Evolutionary conservation across 2,888 invertebrate species (phyloP).

Genomic region (Drosophila ochracea): DNA sequence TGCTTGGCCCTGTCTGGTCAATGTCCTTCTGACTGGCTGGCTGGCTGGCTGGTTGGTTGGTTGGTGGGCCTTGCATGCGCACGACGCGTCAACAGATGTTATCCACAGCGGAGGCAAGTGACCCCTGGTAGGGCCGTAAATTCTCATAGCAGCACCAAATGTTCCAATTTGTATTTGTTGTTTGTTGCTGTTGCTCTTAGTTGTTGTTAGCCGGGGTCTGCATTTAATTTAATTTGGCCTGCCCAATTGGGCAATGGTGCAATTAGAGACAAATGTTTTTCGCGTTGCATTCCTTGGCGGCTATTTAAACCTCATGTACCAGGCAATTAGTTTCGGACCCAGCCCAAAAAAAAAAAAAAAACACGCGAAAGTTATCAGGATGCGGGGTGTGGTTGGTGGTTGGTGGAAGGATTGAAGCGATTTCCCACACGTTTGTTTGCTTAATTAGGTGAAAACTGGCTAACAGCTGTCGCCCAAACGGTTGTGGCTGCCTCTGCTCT

Average conservation of each 20-base stretch:
- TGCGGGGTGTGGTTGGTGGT: neutral
- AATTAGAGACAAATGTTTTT: conserved; percentile 81
- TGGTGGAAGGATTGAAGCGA: conserved; percentile 22
- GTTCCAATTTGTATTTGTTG: conserved; percentile 82
- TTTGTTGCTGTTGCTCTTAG: conserved; percentile 50
- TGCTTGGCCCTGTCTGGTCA: conserved; percentile 16
- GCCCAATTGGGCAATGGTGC: conserved; percentile 78
- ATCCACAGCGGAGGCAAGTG: conserved; percentile 71
- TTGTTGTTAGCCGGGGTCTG: conserved; percentile 57
- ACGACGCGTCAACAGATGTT: conserved; percentile 81
- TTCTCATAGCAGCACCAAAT: conserved; percentile 77
- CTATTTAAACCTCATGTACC: conserved; percentile 74
- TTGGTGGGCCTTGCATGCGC: conserved; percentile 71
- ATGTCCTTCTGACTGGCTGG: conserved; percentile 32
- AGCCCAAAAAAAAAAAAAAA: conserved; percentile 30
- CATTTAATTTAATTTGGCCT: conserved; percentile 80
- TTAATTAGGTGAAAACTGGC: conserved; percentile 78
- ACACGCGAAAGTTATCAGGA: conserved; percentile 71
- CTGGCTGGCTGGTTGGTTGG: conserved; percentile 1
- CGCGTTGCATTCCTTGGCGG: conserved; percentile 69
- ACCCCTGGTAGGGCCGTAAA: conserved; percentile 80
- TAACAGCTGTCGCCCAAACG: conserved; percentile 64
- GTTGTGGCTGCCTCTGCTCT: conserved; percentile 13
- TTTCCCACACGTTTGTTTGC: conserved; percentile 79
- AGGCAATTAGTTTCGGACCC: conserved; percentile 71